Percentiles rank a stretch among this genome's conserved stretches.
These are phyloP conservation scores for Melinopterus prodromus DNA, from an alignment of 2,888 invertebrate species.

Conservation along the genomic window DNA sequence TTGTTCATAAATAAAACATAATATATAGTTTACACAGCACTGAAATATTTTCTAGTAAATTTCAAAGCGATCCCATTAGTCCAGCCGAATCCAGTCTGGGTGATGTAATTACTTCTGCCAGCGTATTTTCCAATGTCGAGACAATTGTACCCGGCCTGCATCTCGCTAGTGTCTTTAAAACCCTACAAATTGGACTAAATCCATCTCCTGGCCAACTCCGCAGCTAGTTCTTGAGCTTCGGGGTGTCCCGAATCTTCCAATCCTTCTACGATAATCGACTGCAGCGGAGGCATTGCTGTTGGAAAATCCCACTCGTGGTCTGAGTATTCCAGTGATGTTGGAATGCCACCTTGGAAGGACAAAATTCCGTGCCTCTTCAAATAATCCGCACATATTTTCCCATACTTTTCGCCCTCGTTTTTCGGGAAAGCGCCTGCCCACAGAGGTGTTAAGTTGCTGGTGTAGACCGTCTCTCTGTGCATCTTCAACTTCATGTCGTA, in stretches of 20 bases:
- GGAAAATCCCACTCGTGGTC: slow-evolving; percentile 86
- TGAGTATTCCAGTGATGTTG: slow-evolving; percentile 70
- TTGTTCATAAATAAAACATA: neutral
- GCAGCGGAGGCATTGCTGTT: slow-evolving; percentile 87
- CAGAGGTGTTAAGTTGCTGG: slow-evolving; percentile 72
- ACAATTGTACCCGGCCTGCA: slow-evolving; percentile 81
- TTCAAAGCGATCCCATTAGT: slow-evolving; percentile 46
- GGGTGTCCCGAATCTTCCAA: slow-evolving; percentile 62
- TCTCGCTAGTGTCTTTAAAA: slow-evolving; percentile 62
- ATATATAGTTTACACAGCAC: neutral
- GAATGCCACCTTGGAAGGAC: slow-evolving; percentile 71
- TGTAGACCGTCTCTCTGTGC: slow-evolving; percentile 62
- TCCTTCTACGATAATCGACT: slow-evolving; percentile 76
- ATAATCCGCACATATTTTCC: slow-evolving; percentile 63
- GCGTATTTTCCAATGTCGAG: slow-evolving; percentile 71
- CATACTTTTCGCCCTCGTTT: slow-evolving; percentile 21
- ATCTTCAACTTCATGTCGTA: slow-evolving; percentile 66
- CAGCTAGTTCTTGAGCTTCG: slow-evolving; percentile 68
- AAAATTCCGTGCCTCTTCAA: slow-evolving; percentile 62
- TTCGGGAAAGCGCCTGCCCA: slow-evolving; percentile 66
- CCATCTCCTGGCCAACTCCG: slow-evolving; percentile 72
- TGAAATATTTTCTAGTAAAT: slow-evolving; percentile 64
- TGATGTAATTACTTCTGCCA: slow-evolving; percentile 57
- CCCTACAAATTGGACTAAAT: slow-evolving; percentile 67
- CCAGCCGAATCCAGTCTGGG: slow-evolving; percentile 48